Conservation (phyloP, 2,113 vertebrate species). For the Protobothrops flavoviridis region DNA sequence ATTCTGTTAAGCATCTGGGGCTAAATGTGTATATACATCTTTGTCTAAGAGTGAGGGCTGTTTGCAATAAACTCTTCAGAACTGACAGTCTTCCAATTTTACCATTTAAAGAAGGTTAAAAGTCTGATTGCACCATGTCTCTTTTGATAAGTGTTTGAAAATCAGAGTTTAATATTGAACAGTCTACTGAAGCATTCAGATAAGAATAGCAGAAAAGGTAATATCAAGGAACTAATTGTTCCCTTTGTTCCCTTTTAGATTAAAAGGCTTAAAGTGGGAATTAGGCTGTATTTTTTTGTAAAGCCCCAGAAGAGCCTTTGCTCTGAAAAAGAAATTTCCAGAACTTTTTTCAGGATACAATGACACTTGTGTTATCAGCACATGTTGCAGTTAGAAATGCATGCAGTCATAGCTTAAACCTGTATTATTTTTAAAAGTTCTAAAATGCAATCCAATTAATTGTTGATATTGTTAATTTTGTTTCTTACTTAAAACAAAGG, state of each 20-base stretch:
- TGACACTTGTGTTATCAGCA: background rate
- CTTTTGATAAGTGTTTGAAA: background rate
- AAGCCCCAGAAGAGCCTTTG: background rate
- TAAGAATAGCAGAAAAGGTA: constrained; percentile 3
- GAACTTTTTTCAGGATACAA: background rate
- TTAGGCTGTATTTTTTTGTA: background rate
- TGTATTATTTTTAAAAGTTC: background rate
- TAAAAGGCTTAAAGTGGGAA: background rate
- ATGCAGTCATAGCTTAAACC: background rate
- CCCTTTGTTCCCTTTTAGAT: background rate
- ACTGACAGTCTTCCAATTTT: background rate
- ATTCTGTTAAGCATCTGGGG: no score
- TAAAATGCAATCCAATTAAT: background rate
- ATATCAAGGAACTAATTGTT: background rate
- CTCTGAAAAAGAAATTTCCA: background rate
- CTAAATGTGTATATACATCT: no score
- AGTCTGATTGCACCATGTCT: background rate
- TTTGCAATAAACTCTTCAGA: background rate
- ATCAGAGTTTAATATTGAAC: background rate
- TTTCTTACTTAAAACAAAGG: background rate
- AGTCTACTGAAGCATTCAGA: background rate
- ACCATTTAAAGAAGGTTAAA: no score
- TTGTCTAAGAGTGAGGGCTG: no score
- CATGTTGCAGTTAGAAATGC: background rate
- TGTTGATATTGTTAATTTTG: background rate